Base-by-base conservation (phyloP, 2,888 invertebrate species). In the Zhuqinia jingwanae region DNA sequence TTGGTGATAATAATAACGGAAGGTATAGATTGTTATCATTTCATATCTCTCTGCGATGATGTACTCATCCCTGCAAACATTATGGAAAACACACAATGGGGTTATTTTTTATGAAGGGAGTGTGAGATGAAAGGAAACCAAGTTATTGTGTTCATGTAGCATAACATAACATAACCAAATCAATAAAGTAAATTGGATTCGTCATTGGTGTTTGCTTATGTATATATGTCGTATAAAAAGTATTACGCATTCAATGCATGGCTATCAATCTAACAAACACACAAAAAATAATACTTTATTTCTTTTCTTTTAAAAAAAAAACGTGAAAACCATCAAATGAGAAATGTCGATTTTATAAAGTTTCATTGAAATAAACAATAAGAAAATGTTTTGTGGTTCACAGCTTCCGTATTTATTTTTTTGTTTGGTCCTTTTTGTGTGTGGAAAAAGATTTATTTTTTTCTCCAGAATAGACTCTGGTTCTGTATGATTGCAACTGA, bases 121-220 rank as follows among this genome's bases (percentile, higher is more conserved):
- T n/a, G n/a, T n/a, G n/a, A 56, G 42, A 58, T 58, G 45, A 78
- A 47, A 65, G 45, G 42, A 63, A 47, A 50, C 47, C 17, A 58
- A 53, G 11, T 22, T 20, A 68, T 68, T 68, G 68, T 68, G 68
- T 42, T n/a, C n/a, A n/a, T 13, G 13, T 6, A 36, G 36, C 5
- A 36, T 36, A n/a, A 36, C 36, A 50, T 50, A 50, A 15, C 42
- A 42, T 60, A 65, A 63, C 50, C 47, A 65, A 78, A 45, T 22
- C 63, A 78, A 78, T 78, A 78, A 65, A 22, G 63, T 47, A 78
- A 78, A 78, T 78, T 78, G 78, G 77, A 63, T 78, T 78, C 30
- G 27, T 47, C 27, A 63, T 45, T 25, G 27, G n/a, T 27, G 75
- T 50, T 75, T 27, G 27, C 53, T 75, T 2, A 27, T 53, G 27